A percentile compares a stretch with the other conserved stretches of the same genome.
Evolutionary conservation across 2,113 vertebrate species (phyloP).

Genomic region (Sorex araneus): DNA sequence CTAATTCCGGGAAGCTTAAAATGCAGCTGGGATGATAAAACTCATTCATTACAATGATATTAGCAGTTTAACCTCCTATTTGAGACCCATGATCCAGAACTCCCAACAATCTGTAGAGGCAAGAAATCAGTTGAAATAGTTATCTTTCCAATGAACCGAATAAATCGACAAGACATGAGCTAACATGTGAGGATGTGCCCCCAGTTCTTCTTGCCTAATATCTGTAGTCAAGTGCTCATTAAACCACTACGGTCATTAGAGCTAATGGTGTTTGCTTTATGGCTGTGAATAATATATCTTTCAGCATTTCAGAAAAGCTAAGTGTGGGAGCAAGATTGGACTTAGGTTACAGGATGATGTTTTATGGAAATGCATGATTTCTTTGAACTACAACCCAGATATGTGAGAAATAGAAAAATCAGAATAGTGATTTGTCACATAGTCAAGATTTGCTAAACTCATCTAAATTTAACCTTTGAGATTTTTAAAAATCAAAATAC

Average conservation of each 20-base stretch:
- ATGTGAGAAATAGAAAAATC: conserved; percentile 6
- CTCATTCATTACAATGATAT: not conserved
- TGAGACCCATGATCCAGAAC: conserved; percentile 21
- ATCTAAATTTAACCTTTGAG: not conserved
- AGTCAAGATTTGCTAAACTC: not conserved
- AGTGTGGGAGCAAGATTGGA: not conserved
- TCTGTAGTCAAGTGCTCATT: not conserved
- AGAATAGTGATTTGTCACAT: not conserved
- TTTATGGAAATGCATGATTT: not conserved
- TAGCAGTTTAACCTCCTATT: conserved; percentile 23
- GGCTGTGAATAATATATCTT: not conserved
- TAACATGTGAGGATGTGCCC: not conserved
- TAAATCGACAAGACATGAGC: not conserved
- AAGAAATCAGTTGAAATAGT: not conserved
- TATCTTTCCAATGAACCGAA: not conserved
- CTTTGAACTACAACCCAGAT: not conserved
- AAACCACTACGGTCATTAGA: not conserved
- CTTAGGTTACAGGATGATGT: not conserved
- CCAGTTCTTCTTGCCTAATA: conserved; percentile 39
- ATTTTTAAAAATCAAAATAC: not conserved
- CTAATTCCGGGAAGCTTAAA: conserved; percentile 8
- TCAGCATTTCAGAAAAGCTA: not conserved
- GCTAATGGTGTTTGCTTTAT: not conserved
- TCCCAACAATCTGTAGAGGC: not conserved
- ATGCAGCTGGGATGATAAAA: not conserved